A percentile compares a stretch with the other conserved stretches of the same genome.
phyloP scores from a whole-genome alignment of 2,888 invertebrate genomes.

The Epicampocera succincta region DNA sequence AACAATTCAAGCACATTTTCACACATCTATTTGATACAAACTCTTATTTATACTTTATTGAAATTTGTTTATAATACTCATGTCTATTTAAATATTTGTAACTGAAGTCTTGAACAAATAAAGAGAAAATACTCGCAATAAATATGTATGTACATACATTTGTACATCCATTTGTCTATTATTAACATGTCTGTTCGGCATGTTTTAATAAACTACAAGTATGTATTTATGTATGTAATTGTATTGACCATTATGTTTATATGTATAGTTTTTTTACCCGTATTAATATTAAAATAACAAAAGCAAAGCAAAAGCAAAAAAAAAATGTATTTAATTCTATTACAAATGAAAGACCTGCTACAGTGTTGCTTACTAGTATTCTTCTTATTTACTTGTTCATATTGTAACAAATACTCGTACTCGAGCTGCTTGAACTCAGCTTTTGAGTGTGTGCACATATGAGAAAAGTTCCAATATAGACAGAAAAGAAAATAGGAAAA shows the following conservation, averaged over 20 bases:
- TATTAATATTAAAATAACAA: constrained; percentile 41
- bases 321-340: constrained; percentile 55
- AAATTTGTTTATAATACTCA: constrained; percentile 15
- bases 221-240: constrained; percentile 17
- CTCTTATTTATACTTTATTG: neutral
- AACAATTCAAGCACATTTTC: neutral
- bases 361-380: constrained; percentile 4
- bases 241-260: constrained; percentile 43
- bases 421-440: constrained; percentile 64
- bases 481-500: neutral
- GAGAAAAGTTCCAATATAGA: neutral
- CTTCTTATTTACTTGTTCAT: neutral
- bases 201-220: constrained; percentile 55
- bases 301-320: constrained; percentile 20
- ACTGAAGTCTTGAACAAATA: constrained; percentile 30
- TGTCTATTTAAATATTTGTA: neutral
- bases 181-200: constrained; percentile 61
- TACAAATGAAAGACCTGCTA: constrained; percentile 24
- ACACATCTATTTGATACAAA: constrained; percentile 25
- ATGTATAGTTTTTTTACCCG: constrained; percentile 11
- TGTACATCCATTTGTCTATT: constrained; percentile 49
- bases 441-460: constrained; percentile 1
- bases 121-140: constrained; percentile 24
- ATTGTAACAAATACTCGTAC: constrained; percentile 29
- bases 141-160: no score